Evolutionary conservation across 2,888 invertebrate species (phyloP), one percentile per base, ranked within the genome.

Genomic region (Agonopterix heracliana): DNA sequence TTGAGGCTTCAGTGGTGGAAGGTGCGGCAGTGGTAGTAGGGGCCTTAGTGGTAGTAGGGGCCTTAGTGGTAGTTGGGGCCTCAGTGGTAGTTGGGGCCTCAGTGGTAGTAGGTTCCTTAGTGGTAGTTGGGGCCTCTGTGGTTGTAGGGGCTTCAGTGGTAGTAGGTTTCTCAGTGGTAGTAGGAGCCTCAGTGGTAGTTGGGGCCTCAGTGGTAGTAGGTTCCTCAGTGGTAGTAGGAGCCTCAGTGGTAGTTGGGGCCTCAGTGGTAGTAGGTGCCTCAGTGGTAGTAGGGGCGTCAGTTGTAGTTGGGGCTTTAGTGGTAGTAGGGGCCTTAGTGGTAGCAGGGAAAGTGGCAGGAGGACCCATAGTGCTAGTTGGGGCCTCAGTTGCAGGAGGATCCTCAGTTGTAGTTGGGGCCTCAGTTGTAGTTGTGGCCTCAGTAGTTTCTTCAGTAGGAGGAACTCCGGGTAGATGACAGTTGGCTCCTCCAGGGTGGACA

Each of bases 391-490:
- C 48, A 1, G 55, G 40, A 9, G 54, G 9, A 1, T 52, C 43
- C 5, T 45, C 45, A 9, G 56, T 43, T 0, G 54, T 45, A 13
- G 51, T 41, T 9, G 54, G 36, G 3, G 17, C 17, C 17, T 17
- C 4, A 17, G 17, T 17, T 17, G 17, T 17, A 17, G 17, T 17
- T 3, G 36, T 3, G 8, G 36, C 36, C n/a, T 53, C 46, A 1
- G 53, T 47, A 1, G 56, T 50, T n/a, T 44, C 38, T 11, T 48
- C 40, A 26, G 50, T 34, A 10, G 34, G 17, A 7, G 44, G 46
- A 2, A 53, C 54, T 10, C 68, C 65, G 1, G 74, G 61, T 1
- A 78, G 55, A 0, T 50, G 54, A 51, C 80, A 80, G 48, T 68
- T 65, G 0, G 77, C 64, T 17, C 14, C 2, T 0, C 0, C 9